Evolutionary conservation across 2,113 vertebrate genomes (phyloP).

Genomic region (Bos javanicus): DNA sequence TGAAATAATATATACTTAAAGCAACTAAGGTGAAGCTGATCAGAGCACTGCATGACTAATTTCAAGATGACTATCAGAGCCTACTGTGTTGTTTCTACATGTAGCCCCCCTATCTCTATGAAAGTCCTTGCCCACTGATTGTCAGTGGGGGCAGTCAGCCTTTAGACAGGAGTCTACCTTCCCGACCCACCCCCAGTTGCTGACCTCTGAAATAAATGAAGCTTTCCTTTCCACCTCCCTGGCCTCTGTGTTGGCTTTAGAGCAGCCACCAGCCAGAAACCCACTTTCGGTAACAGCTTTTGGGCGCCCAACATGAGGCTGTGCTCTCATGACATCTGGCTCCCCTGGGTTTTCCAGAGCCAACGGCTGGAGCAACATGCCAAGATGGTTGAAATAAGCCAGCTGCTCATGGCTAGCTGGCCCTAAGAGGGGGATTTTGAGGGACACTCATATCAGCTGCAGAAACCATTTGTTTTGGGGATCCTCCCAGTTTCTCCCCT

Average conservation of each 20-base stretch:
- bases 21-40: neutral
- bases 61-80: neutral
- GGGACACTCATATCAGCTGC: neutral
- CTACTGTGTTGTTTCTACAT: neutral
- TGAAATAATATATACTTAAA: neutral
- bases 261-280: neutral
- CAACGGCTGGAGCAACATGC: rapidly evolving
- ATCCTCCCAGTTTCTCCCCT: neutral
- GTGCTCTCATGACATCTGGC: neutral
- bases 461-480: neutral
- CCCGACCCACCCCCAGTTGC: rapidly evolving
- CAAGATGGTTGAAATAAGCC: neutral
- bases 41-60: neutral
- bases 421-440: neutral
- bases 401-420: neutral
- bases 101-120: neutral
- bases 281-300: neutral
- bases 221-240: neutral
- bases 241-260: neutral
- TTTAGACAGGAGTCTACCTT: neutral
- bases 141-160: neutral
- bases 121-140: neutral
- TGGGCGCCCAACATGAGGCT: rapidly evolving
- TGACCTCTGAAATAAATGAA: neutral
- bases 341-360: neutral